Evolutionary conservation across 2,113 vertebrate genomes (phyloP).

Genomic region (Neogobius melanostomus): DNA sequence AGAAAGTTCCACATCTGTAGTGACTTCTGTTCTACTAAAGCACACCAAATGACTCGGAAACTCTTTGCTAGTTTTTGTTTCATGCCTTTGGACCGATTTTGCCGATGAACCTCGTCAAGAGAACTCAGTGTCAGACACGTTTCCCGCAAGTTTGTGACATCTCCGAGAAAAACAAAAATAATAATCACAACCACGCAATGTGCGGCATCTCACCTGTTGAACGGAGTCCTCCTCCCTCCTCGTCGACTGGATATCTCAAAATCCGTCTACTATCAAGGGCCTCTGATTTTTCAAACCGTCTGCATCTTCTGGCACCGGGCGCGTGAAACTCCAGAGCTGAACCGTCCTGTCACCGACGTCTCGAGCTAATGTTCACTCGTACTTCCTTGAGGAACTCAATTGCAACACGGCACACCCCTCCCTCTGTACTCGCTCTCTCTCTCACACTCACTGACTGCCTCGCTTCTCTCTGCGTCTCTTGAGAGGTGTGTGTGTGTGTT

Average conservation of each 20-base stretch:
- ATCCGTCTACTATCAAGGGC: slow-evolving; percentile 21
- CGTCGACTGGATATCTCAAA: slow-evolving; percentile 43
- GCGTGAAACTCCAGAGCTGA: slow-evolving; percentile 17
- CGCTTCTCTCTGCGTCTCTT: slow-evolving; percentile 21
- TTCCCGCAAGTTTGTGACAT: too few species aligned
- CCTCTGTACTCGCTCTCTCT: slow-evolving; percentile 39
- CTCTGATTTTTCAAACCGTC: slow-evolving; percentile 34
- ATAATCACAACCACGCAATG: too few species aligned
- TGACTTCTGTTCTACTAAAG: too few species aligned
- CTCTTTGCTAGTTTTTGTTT: too few species aligned
- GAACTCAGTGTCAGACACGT: too few species aligned
- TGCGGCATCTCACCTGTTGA: slow-evolving; percentile 64
- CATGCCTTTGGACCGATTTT: too few species aligned
- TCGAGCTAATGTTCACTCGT: slow-evolving; percentile 74
- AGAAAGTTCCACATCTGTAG: too few species aligned
- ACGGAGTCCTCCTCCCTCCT: slow-evolving; percentile 63
- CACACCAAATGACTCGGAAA: too few species aligned
- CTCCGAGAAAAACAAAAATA: too few species aligned
- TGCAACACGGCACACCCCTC: slow-evolving; percentile 79
- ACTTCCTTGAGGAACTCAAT: slow-evolving; percentile 85
- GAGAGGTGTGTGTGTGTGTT: not conserved
- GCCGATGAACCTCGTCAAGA: too few species aligned
- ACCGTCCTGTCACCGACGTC: slow-evolving; percentile 53
- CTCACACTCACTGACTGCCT: not conserved
- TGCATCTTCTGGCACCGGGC: slow-evolving; percentile 41